Evolutionary conservation across 92 coral and sea anemone species (phyloP).

Genomic region (Paramuricea clavata): DNA sequence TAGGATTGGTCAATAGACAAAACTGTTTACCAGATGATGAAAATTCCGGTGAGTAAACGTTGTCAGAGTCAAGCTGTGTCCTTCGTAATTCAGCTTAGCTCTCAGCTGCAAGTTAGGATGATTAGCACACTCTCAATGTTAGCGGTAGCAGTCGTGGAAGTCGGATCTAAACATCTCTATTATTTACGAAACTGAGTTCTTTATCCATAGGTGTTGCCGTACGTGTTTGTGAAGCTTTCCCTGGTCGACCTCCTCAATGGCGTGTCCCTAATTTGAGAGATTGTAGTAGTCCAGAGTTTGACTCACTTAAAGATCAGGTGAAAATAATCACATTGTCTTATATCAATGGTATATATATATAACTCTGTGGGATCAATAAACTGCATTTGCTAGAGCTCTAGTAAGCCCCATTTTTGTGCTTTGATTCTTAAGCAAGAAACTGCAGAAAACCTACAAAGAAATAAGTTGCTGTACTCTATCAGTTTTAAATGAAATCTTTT

Average conservation of each 20-base stretch:
- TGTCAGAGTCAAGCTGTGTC: no score
- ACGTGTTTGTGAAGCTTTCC: slow-evolving; percentile 24
- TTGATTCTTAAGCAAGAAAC: background rate
- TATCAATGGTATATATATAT: background rate
- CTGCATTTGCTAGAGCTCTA: background rate
- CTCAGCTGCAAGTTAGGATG: no score
- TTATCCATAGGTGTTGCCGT: slow-evolving; percentile 11
- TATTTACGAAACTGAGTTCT: background rate
- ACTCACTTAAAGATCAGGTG: slow-evolving; percentile 32
- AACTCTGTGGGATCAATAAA: no score
- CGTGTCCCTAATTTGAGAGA: slow-evolving; percentile 14
- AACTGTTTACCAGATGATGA: background rate
- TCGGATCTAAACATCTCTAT: no score
- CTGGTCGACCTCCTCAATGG: slow-evolving; percentile 43
- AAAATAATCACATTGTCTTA: background rate
- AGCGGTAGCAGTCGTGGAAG: no score
- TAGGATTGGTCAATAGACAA: slow-evolving; percentile 27
- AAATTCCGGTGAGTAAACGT: background rate
- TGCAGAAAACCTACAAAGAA: background rate
- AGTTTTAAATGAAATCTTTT: no score
- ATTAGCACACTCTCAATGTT: no score
- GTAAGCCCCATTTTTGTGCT: background rate
- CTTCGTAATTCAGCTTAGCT: no score
- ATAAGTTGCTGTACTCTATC: no score
- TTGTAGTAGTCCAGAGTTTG: slow-evolving; percentile 32